Evolutionary conservation across 2,888 invertebrate species (phyloP).

Genomic region (Platycnemis pennipes): DNA sequence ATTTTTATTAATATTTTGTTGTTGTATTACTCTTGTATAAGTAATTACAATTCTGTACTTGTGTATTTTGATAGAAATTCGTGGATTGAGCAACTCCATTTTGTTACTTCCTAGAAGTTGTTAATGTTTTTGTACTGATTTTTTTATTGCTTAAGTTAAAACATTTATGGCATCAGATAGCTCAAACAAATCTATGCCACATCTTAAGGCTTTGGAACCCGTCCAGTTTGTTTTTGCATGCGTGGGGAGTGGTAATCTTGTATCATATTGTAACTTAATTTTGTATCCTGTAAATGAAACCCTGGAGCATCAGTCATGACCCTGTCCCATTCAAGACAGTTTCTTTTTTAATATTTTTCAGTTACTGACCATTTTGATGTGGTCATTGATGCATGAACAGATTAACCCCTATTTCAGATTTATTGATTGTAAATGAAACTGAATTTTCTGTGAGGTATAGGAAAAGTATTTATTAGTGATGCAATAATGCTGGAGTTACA

Average conservation of each 20-base stretch:
- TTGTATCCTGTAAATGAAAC: not conserved
- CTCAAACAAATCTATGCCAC: not conserved
- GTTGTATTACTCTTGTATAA: not conserved
- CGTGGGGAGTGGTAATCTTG: not conserved
- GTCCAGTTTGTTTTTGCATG: not conserved
- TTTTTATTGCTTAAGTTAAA: not conserved
- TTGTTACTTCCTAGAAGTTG: not conserved
- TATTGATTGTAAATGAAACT: no score
- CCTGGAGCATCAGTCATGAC: not conserved
- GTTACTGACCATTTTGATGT: not conserved
- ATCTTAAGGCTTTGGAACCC: not conserved
- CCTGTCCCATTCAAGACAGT: not conserved
- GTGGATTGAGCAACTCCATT: not conserved
- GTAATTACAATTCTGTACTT: not conserved
- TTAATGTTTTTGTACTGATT: not conserved
- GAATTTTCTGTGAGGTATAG: no score
- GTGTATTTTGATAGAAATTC: not conserved
- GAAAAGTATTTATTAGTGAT: no score
- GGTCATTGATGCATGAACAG: not conserved
- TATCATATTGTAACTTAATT: not conserved
- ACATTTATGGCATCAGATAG: no score
- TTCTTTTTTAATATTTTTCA: not conserved
- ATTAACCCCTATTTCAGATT: not conserved
- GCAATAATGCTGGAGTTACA: no score
- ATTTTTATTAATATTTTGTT: not conserved